Evolutionary conservation across 2,888 invertebrate genomes (phyloP), one percentile per base, ranked within the genome.

Genomic region (Atrina japonica): DNA sequence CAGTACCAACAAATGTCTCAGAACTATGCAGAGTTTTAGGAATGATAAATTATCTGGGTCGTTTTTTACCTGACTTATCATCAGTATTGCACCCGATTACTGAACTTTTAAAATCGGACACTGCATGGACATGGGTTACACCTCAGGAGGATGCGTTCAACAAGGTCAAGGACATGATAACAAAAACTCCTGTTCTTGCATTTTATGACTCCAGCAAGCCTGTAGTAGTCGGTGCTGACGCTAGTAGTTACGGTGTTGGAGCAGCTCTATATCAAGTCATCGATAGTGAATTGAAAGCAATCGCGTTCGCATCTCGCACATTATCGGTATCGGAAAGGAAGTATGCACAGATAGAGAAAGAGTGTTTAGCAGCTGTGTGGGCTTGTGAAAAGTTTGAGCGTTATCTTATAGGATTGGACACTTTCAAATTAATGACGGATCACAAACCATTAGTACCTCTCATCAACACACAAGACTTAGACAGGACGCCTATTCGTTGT

Each of bases 321-420:
- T 67, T 82, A 0, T 77, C 80, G 3, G 47, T 50, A n/a, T 14
- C 69, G 0, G 78, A 82, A 60, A 50, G 14, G 5, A 71, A 66
- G 23, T 82, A 74, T 49, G 76, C 81, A n/a, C 76, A 80, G 25
- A 79, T 82, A 5, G 76, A 78, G 35, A 78, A 80, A 58, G 76
- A 78, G 27, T 73, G 69, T 52, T 56, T 81, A 3, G 74, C 76
- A 3, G 29, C 55, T 18, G 75, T 76, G 3, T 78, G 78, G 73
- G 59, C 76, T 1, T 81, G 76, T 41, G 78, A 81, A 58, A 76
- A 66, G n/a, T 80, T 80, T 21, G 41, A 30, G 0, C 43, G 67
- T 3, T 74, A 70, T 25, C 27, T 74, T 18, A 64, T 71, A 1
- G 82, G 80, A 6, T 49, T 82, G 9, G 56, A 70, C 0, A n/a